Evolutionary conservation across 2,113 vertebrate genomes (phyloP).

Genomic region (Ailuropoda melanoleuca): DNA sequence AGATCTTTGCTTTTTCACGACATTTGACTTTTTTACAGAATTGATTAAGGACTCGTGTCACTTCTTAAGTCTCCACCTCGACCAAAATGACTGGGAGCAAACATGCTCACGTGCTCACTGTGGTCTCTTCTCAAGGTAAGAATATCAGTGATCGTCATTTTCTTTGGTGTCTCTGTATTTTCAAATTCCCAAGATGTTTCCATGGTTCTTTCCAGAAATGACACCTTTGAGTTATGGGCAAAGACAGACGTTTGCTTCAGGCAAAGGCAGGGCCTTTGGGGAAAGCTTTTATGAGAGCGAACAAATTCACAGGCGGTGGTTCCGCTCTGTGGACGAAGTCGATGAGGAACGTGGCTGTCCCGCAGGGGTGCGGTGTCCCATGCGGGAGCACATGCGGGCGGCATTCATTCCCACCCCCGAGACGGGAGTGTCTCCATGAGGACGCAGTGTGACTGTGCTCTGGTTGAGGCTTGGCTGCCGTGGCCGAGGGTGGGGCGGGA

Average conservation of each 20-base stretch:
- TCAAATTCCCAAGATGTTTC: not conserved
- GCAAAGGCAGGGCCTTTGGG: no score
- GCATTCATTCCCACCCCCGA: not conserved
- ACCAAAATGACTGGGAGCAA: not conserved
- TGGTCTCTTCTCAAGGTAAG: fast-evolving
- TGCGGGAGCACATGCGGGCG: fast-evolving
- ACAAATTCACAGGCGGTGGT: not conserved
- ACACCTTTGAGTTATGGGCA: not conserved
- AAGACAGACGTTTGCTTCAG: not conserved
- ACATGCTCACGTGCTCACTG: fast-evolving
- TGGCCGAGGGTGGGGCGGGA: not conserved
- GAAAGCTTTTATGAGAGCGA: not conserved
- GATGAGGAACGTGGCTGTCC: fast-evolving
- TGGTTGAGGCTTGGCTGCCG: not conserved
- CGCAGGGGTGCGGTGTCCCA: not conserved
- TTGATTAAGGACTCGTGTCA: fast-evolving
- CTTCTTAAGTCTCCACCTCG: not conserved
- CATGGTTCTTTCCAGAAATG: not conserved
- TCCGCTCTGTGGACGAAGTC: not conserved
- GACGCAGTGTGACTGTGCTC: not conserved
- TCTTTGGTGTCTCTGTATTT: not conserved
- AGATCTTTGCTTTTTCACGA: not conserved
- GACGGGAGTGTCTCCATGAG: not conserved
- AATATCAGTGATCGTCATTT: fast-evolving
- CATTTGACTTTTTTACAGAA: not conserved